Percentiles rank a stretch among this genome's conserved stretches.
Conservation (phyloP, 2,797 vertebrate species). For the Myiotriccus ornatus region DNA sequence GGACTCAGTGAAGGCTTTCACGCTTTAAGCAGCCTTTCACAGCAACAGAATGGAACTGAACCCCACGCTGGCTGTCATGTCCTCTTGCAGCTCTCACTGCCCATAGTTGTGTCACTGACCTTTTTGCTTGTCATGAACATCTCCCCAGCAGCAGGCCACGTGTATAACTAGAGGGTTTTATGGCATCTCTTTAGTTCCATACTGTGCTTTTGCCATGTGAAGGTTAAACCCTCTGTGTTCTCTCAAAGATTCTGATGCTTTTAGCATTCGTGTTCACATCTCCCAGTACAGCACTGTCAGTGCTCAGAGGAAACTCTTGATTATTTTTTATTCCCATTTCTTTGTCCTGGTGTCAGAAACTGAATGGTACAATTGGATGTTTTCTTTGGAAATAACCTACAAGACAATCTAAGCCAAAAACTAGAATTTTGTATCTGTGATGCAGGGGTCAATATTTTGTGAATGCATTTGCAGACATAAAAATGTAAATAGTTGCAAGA, state of each 20-base stretch:
- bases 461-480: background rate
- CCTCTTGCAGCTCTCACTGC: background rate
- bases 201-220: background rate
- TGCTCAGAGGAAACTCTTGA: background rate
- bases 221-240: background rate
- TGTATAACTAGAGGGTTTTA: background rate
- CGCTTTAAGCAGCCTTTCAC: background rate
- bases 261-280: background rate
- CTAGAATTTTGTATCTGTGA: background rate
- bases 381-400: background rate
- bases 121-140: background rate
- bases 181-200: background rate
- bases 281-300: background rate
- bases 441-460: background rate
- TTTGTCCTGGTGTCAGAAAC: background rate
- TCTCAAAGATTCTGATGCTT: background rate
- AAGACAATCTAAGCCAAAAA: background rate
- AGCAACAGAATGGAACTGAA: background rate
- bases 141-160: background rate
- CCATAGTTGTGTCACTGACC: background rate
- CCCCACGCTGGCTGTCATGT: background rate
- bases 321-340: background rate
- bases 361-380: background rate
- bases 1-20: background rate
- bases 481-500: background rate